These are phyloP conservation scores for Actenoides lindsayi DNA, from an alignment of 2,113 vertebrate genomes.

Conservation along the genomic window DNA sequence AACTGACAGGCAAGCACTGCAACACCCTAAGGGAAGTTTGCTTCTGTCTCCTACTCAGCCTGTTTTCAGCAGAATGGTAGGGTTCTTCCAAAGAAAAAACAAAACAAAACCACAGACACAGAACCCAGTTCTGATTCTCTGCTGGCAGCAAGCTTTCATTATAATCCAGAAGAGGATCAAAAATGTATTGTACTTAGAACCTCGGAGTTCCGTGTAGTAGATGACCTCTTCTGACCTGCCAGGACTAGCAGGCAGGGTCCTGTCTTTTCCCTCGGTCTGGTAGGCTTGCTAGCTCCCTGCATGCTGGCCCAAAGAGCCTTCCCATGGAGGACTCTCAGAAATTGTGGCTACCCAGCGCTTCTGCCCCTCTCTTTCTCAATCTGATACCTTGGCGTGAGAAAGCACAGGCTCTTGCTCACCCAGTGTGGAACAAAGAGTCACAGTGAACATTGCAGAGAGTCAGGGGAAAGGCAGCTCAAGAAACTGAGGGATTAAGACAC, in stretches of 20 bases:
- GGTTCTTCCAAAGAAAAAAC: not conserved
- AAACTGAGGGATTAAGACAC: not conserved
- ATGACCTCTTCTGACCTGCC: not conserved
- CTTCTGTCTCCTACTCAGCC: not conserved
- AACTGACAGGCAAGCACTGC: not conserved
- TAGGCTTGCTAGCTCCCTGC: not conserved
- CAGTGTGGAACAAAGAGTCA: not conserved
- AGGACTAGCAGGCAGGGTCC: accelerated
- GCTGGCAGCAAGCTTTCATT: not conserved
- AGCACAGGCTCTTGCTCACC: not conserved
- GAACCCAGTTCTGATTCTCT: not conserved
- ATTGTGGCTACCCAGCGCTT: not conserved
- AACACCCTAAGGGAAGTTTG: not conserved
- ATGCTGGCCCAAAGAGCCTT: not conserved
- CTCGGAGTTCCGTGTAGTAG: not conserved
- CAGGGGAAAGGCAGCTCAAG: not conserved
- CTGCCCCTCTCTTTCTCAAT: not conserved
- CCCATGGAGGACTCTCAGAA: accelerated
- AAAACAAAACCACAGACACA: not conserved
- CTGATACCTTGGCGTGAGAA: not conserved
- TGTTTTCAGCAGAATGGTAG: not conserved
- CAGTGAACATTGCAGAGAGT: not conserved
- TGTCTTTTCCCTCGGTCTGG: not conserved
- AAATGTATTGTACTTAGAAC: not conserved
- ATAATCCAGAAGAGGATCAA: not conserved